Conservation (phyloP, 2,113 vertebrate species). For the Epinephelus moara region DNA sequence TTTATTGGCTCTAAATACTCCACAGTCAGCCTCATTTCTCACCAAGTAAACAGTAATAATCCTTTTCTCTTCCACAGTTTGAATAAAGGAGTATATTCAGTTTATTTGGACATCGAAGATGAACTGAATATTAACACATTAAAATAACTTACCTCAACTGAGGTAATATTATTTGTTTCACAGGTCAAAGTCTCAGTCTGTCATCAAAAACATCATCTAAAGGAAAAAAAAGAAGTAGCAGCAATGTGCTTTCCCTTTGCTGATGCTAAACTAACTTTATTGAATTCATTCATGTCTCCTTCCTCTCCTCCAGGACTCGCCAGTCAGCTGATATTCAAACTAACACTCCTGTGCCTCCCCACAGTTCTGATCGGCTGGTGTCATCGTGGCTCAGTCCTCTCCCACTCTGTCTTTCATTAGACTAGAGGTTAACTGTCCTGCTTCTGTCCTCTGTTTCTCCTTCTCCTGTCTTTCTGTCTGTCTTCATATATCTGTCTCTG, state of each 20-base stretch:
- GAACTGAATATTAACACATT: too few species aligned
- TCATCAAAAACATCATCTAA: background rate
- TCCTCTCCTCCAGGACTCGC: background rate
- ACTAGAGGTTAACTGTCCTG: slow-evolving; percentile 44
- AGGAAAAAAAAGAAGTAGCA: too few species aligned
- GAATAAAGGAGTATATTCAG: background rate
- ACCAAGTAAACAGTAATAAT: background rate
- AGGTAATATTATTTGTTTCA: background rate
- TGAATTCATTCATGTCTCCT: background rate
- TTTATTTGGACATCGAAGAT: background rate
- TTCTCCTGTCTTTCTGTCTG: slow-evolving; percentile 9
- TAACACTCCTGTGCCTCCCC: background rate
- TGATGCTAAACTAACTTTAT: too few species aligned
- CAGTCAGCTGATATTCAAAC: background rate
- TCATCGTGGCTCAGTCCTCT: background rate
- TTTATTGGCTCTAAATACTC: background rate
- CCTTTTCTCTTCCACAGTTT: background rate
- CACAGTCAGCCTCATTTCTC: background rate
- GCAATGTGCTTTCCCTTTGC: too few species aligned
- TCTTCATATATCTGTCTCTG: background rate
- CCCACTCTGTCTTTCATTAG: slow-evolving; percentile 6
- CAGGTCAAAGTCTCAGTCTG: background rate
- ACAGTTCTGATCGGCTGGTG: slow-evolving; percentile 6
- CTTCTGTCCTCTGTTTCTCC: slow-evolving; percentile 16
- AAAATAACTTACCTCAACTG: too few species aligned